Evolutionary conservation across 2,113 vertebrate species (phyloP), one percentile per base, ranked within the genome.

Genomic region (Orycteropus afer): DNA sequence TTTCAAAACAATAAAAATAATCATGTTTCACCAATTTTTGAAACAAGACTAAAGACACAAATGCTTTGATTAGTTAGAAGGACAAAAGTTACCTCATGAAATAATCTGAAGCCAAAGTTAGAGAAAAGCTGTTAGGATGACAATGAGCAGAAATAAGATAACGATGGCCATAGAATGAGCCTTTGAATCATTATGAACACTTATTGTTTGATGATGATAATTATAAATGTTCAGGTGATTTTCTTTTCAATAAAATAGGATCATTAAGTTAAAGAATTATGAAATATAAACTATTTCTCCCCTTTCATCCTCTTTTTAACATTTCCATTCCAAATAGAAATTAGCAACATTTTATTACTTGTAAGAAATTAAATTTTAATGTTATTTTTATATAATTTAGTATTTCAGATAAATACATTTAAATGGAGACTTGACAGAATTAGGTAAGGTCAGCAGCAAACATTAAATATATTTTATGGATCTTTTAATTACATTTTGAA

Each of bases 201-300:
- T 63, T 89, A 57, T 0, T 82, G 71, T 80, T 90, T 91, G 89
- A 65, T 87, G 80, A 55, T 86, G 22, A 47, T 87, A 80, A 77
- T 63, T 79, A 77, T 82, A 95, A 91, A 13, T 79, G 0, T 78
- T 27, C 53, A 65, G 45, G 23, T 88, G 34, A 79, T 84, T 95
- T 91, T 53, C 80, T 67, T n/a, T n/a, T 93, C 79, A 92, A 92
- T 67, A 80, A 88, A 85, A 91, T 27, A 93, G 77, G 65, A 90
- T 87, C 5, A 1, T 74, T 87, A 88, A 90, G n/a, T 95, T 92
- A 90, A 14, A 76, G 34, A 95, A 87, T 94, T 90, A 71, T 90
- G 32, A 67, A 90, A 90, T 69, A 65, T 59, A 90, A 89, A 74
- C 53, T 29, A 1, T 91, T 45, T 32, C 8, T 61, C 47, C 3